A percentile compares a stretch with the other conserved stretches of the same genome.
Evolutionary conservation across 2,888 invertebrate genomes (phyloP).

Genomic region (Agrotis ipsilon): DNA sequence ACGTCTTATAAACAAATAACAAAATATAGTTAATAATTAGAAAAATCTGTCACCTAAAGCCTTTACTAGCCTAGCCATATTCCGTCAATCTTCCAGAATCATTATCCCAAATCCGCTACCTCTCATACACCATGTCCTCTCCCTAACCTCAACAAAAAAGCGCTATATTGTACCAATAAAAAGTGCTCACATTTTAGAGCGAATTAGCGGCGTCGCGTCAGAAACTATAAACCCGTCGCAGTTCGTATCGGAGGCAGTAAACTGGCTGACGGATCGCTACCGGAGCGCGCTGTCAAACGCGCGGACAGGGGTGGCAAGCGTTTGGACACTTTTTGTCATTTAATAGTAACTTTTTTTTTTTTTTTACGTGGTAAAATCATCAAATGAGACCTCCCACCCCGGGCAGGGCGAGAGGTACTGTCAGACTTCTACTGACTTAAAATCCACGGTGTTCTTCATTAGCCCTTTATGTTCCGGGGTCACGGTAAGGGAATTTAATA

Average conservation of each 20-base stretch:
- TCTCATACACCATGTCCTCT: constrained; percentile 6
- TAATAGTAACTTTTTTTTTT: no score
- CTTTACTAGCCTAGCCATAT: no score
- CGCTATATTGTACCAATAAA: constrained; percentile 58
- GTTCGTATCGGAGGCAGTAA: constrained; percentile 78
- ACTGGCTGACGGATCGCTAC: constrained; percentile 85
- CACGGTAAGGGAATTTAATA: no score
- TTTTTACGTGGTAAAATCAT: no score
- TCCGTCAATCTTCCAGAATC: not conserved
- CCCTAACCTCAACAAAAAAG: constrained; percentile 42
- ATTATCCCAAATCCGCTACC: constrained; percentile 9
- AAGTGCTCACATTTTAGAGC: constrained; percentile 67
- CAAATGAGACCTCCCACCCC: no score
- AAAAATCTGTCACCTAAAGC: no score
- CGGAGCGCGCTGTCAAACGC: constrained; percentile 59
- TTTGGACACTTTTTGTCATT: not conserved
- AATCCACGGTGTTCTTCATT: no score
- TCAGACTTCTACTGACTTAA: no score
- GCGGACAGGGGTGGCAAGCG: constrained; percentile 32
- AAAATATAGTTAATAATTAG: no score
- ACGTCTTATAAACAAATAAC: no score
- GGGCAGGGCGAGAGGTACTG: no score
- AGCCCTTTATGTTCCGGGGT: no score
- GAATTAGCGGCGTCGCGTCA: constrained; percentile 72
- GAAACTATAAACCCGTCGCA: constrained; percentile 81